These are phyloP conservation scores for Sebastes steindachneri DNA, from an alignment of 2,797 vertebrate species.

Conservation along the genomic window DNA sequence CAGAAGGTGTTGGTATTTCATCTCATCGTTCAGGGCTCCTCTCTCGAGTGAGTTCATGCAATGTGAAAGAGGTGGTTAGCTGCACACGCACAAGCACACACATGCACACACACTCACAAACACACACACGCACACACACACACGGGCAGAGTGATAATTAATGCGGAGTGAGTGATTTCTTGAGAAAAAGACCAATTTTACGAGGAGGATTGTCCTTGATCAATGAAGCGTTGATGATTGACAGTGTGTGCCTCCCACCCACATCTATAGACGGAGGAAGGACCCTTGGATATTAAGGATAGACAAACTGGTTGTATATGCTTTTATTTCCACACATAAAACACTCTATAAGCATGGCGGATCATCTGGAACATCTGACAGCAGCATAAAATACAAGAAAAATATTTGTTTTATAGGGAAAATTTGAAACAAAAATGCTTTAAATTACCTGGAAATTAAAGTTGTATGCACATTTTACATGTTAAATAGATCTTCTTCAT, in stretches of 20 bases:
- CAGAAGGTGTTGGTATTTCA: conserved; percentile 56
- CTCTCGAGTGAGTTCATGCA: conserved; percentile 44
- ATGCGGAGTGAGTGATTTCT: conserved; percentile 89
- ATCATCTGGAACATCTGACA: conserved; percentile 19
- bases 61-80: conserved; percentile 34
- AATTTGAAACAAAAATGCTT: background rate
- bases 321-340: conserved; percentile 52
- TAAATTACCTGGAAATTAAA: background rate
- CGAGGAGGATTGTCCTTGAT: conserved; percentile 84
- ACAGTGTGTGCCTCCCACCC: conserved; percentile 78
- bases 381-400: background rate
- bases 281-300: conserved; percentile 72
- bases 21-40: conserved; percentile 33
- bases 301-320: conserved; percentile 47
- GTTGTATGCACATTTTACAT: background rate
- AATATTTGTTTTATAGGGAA: background rate
- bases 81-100: background rate
- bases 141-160: conserved; percentile 82
- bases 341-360: background rate
- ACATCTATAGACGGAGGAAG: conserved; percentile 75
- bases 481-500: background rate
- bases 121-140: conserved; percentile 30
- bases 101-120: background rate
- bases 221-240: conserved; percentile 83
- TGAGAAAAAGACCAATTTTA: conserved; percentile 84